Conservation (phyloP, 2,797 vertebrate species). For the Smutsia temminckii region DNA sequence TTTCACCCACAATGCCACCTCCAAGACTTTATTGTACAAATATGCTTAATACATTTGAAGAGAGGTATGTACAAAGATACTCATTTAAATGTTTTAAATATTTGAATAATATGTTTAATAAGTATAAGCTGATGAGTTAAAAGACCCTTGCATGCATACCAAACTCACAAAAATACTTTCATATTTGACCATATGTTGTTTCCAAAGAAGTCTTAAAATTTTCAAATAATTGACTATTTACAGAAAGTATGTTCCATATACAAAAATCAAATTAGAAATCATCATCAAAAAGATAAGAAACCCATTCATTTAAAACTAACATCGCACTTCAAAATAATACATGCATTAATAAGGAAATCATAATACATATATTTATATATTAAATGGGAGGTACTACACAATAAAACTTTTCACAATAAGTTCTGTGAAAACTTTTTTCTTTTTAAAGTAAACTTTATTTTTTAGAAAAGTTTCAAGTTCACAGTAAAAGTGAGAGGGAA, state of each 20-base stretch:
- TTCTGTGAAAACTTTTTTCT: not conserved
- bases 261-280: not conserved
- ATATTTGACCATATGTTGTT: not conserved
- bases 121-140: not conserved
- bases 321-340: not conserved
- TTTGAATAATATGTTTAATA: not conserved
- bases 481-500: not conserved
- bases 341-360: not conserved
- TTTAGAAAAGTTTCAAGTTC: not conserved
- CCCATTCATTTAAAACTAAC: not conserved
- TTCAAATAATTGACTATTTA: not conserved
- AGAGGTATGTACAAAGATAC: not conserved
- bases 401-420: not conserved
- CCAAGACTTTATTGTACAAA: not conserved
- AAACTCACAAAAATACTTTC: not conserved
- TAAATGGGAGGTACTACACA: not conserved
- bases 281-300: not conserved
- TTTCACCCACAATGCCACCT: not conserved
- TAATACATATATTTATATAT: not conserved
- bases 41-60: not conserved
- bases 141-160: not conserved
- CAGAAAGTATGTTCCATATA: too few species aligned
- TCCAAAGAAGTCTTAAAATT: not conserved
- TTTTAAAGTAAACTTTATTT: not conserved
- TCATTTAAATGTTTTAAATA: not conserved